These are phyloP conservation scores for Ochropleura plecta DNA, from an alignment of 2,888 invertebrate genomes.

Conservation along the genomic window DNA sequence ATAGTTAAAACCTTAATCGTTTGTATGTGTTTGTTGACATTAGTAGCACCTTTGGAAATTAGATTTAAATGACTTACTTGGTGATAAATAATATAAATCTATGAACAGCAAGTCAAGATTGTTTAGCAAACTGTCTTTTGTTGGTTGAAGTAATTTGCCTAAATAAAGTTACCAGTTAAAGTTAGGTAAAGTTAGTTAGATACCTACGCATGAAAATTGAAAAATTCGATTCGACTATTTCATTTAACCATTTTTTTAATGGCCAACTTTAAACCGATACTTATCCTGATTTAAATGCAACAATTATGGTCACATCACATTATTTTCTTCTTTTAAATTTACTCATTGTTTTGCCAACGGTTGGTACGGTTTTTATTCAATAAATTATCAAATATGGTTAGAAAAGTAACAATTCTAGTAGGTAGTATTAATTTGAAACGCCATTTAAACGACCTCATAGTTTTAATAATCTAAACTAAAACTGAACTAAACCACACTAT, in stretches of 20 bases:
- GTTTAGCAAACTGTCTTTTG: not conserved
- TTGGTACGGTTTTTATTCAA: not conserved
- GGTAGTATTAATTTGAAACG: not conserved
- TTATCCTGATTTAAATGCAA: not conserved
- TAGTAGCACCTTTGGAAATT: not conserved
- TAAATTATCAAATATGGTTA: not conserved
- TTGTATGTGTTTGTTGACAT: not conserved
- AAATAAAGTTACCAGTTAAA: not conserved
- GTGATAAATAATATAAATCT: not conserved
- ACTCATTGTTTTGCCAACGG: not conserved
- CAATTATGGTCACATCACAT: slow-evolving; percentile 5
- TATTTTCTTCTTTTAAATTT: not conserved
- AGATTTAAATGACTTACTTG: not conserved
- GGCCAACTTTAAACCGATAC: not conserved
- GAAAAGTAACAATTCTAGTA: not conserved
- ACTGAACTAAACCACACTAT: not conserved
- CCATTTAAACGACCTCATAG: not conserved
- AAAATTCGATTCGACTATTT: not conserved
- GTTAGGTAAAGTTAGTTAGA: too few species aligned
- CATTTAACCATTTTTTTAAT: not conserved
- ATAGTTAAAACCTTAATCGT: not conserved
- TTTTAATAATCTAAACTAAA: not conserved
- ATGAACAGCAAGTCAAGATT: too few species aligned
- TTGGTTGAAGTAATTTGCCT: not conserved
- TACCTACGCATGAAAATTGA: not conserved